These are phyloP conservation scores for Adelosebastes latens DNA, from an alignment of 2,797 vertebrate genomes.

Conservation along the genomic window DNA sequence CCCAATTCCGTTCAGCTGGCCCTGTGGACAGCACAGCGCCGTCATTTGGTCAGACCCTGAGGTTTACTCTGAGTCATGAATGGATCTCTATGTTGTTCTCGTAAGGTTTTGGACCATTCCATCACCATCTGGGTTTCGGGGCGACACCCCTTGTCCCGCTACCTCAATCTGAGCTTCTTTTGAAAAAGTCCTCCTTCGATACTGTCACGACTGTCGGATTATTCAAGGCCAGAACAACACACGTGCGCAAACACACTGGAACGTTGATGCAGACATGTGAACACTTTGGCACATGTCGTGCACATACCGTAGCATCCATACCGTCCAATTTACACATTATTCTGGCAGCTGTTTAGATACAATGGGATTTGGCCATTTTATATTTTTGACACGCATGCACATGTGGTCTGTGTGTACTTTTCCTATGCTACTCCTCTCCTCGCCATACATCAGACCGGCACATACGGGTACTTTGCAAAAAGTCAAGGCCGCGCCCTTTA, in stretches of 20 bases:
- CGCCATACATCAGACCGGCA: background rate
- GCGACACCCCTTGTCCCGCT: conserved; percentile 42
- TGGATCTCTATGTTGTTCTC: conserved; percentile 72
- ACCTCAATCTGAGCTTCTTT: conserved; percentile 50
- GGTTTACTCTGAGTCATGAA: conserved; percentile 71
- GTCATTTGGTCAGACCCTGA: conserved; percentile 60
- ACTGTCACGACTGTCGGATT: conserved; percentile 35
- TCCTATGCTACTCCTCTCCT: conserved; percentile 5
- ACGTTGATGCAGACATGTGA: conserved; percentile 22
- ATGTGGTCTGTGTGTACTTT: conserved; percentile 21
- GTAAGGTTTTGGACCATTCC: conserved; percentile 56
- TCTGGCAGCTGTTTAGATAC: conserved; percentile 36
- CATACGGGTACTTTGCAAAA: too few relatives aligned
- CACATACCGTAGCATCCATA: conserved; percentile 17
- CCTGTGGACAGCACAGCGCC: conserved; percentile 54
- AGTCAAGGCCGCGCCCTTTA: too few relatives aligned
- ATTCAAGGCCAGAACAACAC: conserved; percentile 24
- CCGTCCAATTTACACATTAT: conserved; percentile 16
- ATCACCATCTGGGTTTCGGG: conserved; percentile 66
- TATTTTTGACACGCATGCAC: conserved; percentile 19
- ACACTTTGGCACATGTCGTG: conserved; percentile 9
- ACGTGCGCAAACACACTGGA: background rate
- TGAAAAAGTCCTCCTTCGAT: conserved; percentile 58
- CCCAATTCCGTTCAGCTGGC: conserved; percentile 53
- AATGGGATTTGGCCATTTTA: conserved; percentile 28